Conservation (phyloP, 2,797 vertebrate genomes). For the Chanos chanos region DNA sequence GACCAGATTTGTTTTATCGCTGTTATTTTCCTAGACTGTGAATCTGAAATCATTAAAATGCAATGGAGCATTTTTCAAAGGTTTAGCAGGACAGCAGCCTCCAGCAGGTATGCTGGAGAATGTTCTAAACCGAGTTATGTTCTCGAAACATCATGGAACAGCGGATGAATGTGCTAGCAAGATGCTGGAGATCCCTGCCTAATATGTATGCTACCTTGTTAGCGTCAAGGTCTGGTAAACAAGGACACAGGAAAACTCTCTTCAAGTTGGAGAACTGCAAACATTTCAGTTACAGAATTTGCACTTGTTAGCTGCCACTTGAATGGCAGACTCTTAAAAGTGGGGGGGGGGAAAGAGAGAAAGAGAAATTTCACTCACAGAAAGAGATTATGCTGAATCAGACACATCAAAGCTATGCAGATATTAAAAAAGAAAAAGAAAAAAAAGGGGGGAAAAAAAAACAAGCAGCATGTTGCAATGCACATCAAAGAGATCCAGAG, state of each 20-base stretch:
- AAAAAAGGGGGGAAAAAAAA: no score
- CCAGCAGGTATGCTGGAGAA: neutral
- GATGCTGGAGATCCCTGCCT: no score
- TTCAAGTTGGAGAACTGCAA: constrained; percentile 14
- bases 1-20: constrained; percentile 31
- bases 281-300: constrained; percentile 13
- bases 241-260: no score
- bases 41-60: constrained; percentile 15
- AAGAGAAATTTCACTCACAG: no score
- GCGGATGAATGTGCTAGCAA: no score
- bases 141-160: no score
- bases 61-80: constrained; percentile 23
- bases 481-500: constrained; percentile 30
- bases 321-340: constrained; percentile 5
- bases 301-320: constrained; percentile 7
- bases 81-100: neutral
- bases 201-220: no score
- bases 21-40: constrained; percentile 13
- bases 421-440: no score
- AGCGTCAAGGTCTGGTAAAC: no score
- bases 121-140: no score
- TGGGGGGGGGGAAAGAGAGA: constrained; percentile 21
- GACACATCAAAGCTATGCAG: constrained; percentile 37
- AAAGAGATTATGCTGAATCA: constrained; percentile 27
- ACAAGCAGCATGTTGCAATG: constrained; percentile 19